phyloP scores from a whole-genome alignment of 2,888 invertebrate species.

The Temnothorax ravouxi region DNA sequence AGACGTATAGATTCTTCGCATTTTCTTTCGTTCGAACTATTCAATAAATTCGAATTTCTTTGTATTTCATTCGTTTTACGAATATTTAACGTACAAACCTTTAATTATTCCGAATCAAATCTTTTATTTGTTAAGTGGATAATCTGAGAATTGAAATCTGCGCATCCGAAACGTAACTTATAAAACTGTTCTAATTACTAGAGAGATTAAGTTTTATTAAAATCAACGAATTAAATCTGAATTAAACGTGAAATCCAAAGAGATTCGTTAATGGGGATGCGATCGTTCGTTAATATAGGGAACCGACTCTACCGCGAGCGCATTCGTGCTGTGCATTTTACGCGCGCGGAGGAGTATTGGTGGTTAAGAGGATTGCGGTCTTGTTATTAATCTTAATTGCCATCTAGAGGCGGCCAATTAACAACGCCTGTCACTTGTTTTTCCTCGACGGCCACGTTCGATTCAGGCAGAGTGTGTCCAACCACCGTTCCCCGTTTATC shows the following conservation, averaged over 20 bases:
- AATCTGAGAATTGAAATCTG: neutral
- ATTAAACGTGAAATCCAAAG: constrained; percentile 5
- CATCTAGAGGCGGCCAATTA: constrained; percentile 84
- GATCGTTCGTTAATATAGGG: too few relatives aligned
- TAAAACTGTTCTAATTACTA: neutral
- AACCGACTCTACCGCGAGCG: constrained; percentile 3
- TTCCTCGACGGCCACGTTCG: constrained; percentile 72
- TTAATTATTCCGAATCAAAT: neutral
- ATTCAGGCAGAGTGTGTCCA: constrained; percentile 65
- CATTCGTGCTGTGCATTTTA: constrained; percentile 26
- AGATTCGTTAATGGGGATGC: constrained; percentile 18
- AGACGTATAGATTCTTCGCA: neutral
- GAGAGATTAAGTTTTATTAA: neutral
- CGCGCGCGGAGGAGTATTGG: constrained; percentile 61
- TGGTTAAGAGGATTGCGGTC: constrained; percentile 77
- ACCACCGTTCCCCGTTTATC: constrained; percentile 19
- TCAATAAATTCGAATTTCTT: neutral
- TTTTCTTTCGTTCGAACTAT: neutral
- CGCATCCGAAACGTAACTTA: neutral
- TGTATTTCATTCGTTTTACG: neutral
- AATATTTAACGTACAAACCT: neutral
- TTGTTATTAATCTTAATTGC: constrained; percentile 86
- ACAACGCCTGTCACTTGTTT: constrained; percentile 84
- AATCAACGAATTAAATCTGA: neutral
- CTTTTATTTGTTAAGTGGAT: neutral